Conservation (phyloP, 1,140 invertebrate genomes). For the Grapholita molesta region DNA sequence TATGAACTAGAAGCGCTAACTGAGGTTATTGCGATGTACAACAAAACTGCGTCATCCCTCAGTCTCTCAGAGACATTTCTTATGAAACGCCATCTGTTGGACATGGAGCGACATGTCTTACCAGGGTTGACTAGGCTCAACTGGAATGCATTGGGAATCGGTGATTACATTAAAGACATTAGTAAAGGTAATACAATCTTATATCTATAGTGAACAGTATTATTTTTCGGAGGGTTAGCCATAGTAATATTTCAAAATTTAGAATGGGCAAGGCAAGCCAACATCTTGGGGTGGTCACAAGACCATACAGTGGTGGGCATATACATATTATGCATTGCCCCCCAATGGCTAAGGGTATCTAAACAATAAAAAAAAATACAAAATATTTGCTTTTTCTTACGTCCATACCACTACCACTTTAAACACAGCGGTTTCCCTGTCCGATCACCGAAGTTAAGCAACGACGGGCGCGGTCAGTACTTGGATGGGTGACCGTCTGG, state of each 20-base stretch:
- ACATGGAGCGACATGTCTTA: slow-evolving; percentile 87
- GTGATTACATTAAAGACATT: slow-evolving; percentile 81
- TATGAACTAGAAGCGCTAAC: slow-evolving; percentile 80
- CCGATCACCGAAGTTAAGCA: slow-evolving; percentile 10
- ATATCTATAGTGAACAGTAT: no score
- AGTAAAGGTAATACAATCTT: slow-evolving; percentile 52
- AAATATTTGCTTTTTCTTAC: background rate
- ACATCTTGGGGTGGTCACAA: no score
- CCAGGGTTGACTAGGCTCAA: slow-evolving; percentile 89
- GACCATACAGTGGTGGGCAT: no score
- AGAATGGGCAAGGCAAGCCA: no score
- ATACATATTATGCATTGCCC: no score
- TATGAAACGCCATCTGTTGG: slow-evolving; percentile 82
- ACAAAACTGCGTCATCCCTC: slow-evolving; percentile 78
- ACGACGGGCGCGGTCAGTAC: slow-evolving; percentile 66
- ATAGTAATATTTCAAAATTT: no score
- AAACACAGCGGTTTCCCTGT: slow-evolving; percentile 58
- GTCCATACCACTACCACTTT: slow-evolving; percentile 46
- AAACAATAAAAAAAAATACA: background rate
- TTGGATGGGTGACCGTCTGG: slow-evolving; percentile 6
- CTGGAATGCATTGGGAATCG: slow-evolving; percentile 90
- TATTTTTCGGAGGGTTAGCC: no score
- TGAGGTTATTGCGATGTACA: slow-evolving; percentile 81
- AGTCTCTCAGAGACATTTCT: slow-evolving; percentile 83
- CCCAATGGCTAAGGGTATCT: no score